Conservation (phyloP, 1,140 invertebrate species). For the Caenorhabditis inopinata region DNA sequence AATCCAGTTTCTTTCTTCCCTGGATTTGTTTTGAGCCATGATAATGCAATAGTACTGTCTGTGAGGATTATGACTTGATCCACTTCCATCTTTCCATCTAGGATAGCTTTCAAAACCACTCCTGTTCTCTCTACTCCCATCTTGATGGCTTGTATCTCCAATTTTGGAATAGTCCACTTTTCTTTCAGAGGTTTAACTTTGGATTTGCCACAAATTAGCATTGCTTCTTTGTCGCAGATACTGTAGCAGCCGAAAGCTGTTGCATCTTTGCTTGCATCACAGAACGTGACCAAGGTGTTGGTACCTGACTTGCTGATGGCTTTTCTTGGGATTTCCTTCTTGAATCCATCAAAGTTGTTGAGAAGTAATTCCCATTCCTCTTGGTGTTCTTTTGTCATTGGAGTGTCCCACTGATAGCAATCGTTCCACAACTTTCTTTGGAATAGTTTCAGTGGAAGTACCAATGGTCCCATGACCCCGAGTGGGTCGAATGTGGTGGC, state of each 20-base stretch:
- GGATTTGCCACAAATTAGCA: not conserved
- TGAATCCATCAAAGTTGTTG: not conserved
- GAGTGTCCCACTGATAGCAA: constrained; percentile 31
- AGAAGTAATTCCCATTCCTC: constrained; percentile 10
- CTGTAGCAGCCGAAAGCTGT: not conserved
- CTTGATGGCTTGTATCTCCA: not conserved
- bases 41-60: not conserved
- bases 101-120: not conserved
- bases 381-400: not conserved
- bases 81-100: not conserved
- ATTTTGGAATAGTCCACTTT: constrained; percentile 6
- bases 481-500: constrained; percentile 26
- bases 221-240: not conserved
- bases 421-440: constrained; percentile 39
- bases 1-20: not conserved
- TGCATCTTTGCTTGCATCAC: too few relatives aligned
- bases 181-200: constrained; percentile 6
- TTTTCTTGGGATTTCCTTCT: not conserved
- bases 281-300: too few relatives aligned
- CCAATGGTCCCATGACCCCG: constrained; percentile 23
- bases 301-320: not conserved
- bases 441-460: constrained; percentile 31
- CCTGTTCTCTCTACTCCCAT: not conserved
- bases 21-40: not conserved
- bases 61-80: not conserved